Evolutionary conservation across 2,797 vertebrate species (phyloP).

Genomic region (Myiotriccus ornatus): DNA sequence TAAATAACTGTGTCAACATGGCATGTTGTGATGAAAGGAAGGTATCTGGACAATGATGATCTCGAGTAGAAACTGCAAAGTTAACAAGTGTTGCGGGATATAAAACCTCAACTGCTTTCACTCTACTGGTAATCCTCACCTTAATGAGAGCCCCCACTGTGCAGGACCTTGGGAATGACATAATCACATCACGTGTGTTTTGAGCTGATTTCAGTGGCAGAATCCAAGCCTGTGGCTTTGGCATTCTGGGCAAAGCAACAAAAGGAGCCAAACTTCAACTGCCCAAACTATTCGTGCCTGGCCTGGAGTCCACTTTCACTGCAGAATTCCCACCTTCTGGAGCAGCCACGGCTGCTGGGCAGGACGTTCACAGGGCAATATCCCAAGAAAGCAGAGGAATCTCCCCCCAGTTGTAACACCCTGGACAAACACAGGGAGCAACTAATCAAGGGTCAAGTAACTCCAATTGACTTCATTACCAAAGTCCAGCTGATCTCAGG

Average conservation of each 20-base stretch:
- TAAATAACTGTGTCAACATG: neutral
- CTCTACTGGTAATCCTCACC: neutral
- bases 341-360: neutral
- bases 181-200: neutral
- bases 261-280: neutral
- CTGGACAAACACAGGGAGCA: neutral
- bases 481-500: neutral
- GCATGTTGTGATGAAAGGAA: neutral
- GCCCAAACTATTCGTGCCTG: neutral
- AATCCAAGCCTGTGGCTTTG: neutral
- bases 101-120: neutral
- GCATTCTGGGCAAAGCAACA: neutral
- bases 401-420: neutral
- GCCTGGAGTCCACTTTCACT: neutral
- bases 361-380: neutral
- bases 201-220: neutral
- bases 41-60: neutral
- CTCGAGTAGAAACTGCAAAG: slow-evolving; percentile 5
- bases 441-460: neutral
- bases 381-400: neutral
- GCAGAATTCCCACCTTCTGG: neutral
- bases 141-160: neutral
- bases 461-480: neutral
- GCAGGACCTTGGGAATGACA: neutral
- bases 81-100: neutral